Percentiles rank a stretch among this genome's conserved stretches.
phyloP scores from a whole-genome alignment of 2,113 vertebrate genomes.

The Anolis sagrei region DNA sequence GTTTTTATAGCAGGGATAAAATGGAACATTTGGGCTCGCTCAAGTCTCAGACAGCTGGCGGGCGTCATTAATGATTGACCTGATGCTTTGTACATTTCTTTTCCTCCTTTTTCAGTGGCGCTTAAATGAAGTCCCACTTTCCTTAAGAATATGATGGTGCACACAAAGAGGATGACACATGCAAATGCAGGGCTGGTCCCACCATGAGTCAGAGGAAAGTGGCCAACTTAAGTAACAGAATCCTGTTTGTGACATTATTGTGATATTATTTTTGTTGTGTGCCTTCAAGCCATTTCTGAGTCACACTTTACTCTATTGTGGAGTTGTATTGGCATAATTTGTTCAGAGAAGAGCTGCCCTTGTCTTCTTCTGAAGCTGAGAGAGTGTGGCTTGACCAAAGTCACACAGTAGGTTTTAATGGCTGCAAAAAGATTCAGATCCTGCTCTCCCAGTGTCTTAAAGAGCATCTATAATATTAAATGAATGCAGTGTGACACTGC shows the following conservation, averaged over 20 bases:
- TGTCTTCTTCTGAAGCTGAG: too few relatives aligned
- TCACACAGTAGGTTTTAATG: too few relatives aligned
- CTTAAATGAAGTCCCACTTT: not conserved
- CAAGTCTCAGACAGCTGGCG: not conserved
- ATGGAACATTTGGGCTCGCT: accelerated
- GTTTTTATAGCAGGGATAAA: not conserved
- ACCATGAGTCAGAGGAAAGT: not conserved
- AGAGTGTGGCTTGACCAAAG: too few relatives aligned
- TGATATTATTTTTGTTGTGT: too few relatives aligned
- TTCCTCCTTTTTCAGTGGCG: not conserved
- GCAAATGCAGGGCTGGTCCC: not conserved
- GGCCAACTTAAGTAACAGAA: not conserved
- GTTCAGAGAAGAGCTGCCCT: too few relatives aligned
- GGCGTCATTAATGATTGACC: not conserved
- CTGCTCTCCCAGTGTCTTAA: too few relatives aligned
- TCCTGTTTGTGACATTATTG: too few relatives aligned
- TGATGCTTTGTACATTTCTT: not conserved
- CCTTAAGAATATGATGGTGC: not conserved
- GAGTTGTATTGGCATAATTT: too few relatives aligned
- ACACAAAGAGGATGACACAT: not conserved
- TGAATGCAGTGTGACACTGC: too few relatives aligned
- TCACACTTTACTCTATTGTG: too few relatives aligned
- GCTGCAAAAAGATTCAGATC: too few relatives aligned
- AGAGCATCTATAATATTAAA: too few relatives aligned
- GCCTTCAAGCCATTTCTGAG: not conserved